Percentiles rank a stretch among this genome's conserved stretches.
Conservation (phyloP, 2,888 invertebrate genomes). For the Pristionchus maxplancki region DNA sequence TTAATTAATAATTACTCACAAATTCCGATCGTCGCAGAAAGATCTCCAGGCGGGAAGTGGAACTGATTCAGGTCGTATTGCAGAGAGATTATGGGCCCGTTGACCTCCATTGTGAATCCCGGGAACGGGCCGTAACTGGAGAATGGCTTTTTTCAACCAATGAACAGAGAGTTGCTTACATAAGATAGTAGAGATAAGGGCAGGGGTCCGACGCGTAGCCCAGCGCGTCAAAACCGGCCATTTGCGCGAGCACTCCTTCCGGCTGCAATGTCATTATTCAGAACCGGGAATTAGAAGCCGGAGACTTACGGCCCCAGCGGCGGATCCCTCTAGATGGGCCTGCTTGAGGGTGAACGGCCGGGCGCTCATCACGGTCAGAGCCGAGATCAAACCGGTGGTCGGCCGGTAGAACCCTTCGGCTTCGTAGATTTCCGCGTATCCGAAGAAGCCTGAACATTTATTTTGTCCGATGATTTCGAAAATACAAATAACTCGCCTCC, state of each 20-base stretch:
- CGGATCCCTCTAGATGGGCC: not conserved
- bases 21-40: not conserved
- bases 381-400: not conserved
- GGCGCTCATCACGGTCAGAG: conserved; percentile 10
- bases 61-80: not conserved
- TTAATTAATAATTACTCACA: not conserved
- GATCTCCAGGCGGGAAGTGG: not conserved
- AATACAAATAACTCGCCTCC: not conserved
- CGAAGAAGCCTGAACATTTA: conserved; percentile 11
- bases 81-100: not conserved
- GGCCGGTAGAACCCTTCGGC: not conserved
- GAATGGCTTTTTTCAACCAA: not conserved
- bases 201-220: not conserved
- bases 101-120: not conserved
- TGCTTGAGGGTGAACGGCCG: conserved; percentile 22
- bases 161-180: not conserved
- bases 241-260: not conserved
- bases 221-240: not conserved
- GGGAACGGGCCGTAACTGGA: not conserved
- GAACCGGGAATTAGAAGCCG: not conserved
- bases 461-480: too few relatives aligned
- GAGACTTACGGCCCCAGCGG: not conserved
- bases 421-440: conserved; percentile 8
- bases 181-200: not conserved
- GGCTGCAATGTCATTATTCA: not conserved